Conservation (phyloP, 1,140 invertebrate species). For the Sesamia nonagrioides region DNA sequence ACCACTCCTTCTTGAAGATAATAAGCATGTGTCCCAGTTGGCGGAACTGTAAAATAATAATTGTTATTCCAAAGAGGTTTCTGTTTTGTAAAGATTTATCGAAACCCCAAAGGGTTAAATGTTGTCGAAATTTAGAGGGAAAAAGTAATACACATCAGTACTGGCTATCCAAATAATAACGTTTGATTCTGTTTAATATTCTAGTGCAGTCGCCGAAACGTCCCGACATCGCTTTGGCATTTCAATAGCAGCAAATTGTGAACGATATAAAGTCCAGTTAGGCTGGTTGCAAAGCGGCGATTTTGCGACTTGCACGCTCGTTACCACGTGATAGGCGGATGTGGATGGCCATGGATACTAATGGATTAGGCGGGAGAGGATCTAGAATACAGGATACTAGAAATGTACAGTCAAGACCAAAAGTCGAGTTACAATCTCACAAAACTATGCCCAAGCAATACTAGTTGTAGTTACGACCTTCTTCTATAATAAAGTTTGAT, state of each 20-base stretch:
- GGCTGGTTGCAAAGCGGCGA: constrained; percentile 22
- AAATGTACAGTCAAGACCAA: too few species aligned
- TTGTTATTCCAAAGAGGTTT: too few species aligned
- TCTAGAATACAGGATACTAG: not conserved
- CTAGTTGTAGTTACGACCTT: too few species aligned
- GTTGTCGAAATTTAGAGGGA: too few species aligned
- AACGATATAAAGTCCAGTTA: constrained; percentile 37
- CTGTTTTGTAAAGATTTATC: too few species aligned
- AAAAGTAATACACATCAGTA: not conserved
- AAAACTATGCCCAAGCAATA: too few species aligned
- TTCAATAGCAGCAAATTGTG: constrained; percentile 47
- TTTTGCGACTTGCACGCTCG: constrained; percentile 5
- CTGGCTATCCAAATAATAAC: constrained; percentile 34
- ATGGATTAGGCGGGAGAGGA: not conserved
- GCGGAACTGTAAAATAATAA: too few species aligned
- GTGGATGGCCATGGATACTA: not conserved
- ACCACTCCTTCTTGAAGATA: too few species aligned
- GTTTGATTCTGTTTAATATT: constrained; percentile 26
- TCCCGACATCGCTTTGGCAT: constrained; percentile 39
- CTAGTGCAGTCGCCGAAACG: constrained; percentile 6
- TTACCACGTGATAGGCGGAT: constrained; percentile 6
- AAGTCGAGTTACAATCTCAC: too few species aligned
- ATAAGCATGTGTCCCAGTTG: too few species aligned
- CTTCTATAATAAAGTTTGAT: too few species aligned
- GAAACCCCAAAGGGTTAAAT: too few species aligned